Base-by-base conservation (phyloP, 2,113 vertebrate genomes). In the Chionomys nivalis region DNA sequence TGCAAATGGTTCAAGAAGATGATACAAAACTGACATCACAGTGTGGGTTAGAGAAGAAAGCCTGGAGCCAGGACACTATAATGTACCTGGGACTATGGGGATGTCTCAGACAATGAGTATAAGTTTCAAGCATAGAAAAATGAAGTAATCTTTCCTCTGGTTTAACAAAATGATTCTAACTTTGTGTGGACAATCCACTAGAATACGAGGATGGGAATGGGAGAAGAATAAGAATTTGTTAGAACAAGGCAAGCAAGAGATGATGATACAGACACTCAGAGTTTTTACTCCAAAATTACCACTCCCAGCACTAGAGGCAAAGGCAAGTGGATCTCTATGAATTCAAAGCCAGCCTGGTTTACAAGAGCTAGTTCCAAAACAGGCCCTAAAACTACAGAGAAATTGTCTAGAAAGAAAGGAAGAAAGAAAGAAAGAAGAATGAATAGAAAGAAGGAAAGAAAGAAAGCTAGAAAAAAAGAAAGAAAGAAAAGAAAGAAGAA, bases 161-260 rank as follows among this genome's bases (percentile, higher is more conserved):
- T 88, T 89, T 93, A 72, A 73, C n/a, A 87, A 70, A 10, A 49
- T 94, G 36, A 75, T 23, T 93, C 36, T 66, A 23, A 12, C 66
- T 76, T 12, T 19, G 0, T 68, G 72, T 73, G 31, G 44, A 78
- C 82, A 24, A 39, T 4, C 47, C 14, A 76, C 12, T 72, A 79
- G 12, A 63, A 36, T 24, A 42, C 3, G 65, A 58, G 5, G 14
- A 39, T 63, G 90, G 21, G 66, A 28, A 42, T 14, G 9, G 36
- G 9, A 94, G 3, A 73, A 1, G 21, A 90, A 4, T 10, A 82
- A 61, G 36, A 89, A 39, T 31, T 52, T 77, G n/a, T 5, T 44
- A 33, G 7, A 88, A 89, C 5, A 81, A 70, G 73, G 7, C 36
- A 81, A n/a, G 16, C 39, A 89, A 85, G 16, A 89, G 55, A 63